These are phyloP conservation scores for Pholis gunnellus DNA, from an alignment of 2,113 vertebrate genomes.

Conservation along the genomic window DNA sequence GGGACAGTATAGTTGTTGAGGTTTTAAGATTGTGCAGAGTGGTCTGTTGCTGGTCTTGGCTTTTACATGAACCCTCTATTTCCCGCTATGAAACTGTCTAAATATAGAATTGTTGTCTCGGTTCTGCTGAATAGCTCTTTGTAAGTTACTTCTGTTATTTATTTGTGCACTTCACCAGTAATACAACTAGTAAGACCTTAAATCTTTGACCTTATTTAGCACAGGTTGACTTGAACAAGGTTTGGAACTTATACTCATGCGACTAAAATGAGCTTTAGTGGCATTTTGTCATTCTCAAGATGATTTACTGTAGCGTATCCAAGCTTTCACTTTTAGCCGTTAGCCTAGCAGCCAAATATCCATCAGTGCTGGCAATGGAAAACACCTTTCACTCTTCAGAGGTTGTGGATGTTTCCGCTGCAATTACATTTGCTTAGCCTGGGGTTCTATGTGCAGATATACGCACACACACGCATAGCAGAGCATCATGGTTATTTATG, in stretches of 20 bases:
- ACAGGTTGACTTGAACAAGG: background rate
- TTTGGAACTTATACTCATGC: background rate
- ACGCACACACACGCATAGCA: slow-evolving; percentile 22
- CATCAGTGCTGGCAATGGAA: slow-evolving; percentile 47
- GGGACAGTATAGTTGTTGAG: background rate
- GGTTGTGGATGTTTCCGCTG: slow-evolving; percentile 54
- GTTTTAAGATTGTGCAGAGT: background rate
- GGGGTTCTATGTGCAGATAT: slow-evolving; percentile 36
- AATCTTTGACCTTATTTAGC: background rate
- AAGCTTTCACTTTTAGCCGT: slow-evolving; percentile 41
- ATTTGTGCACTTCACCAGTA: background rate
- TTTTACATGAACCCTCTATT: background rate
- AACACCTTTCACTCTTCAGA: slow-evolving; percentile 53
- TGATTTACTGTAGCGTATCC: background rate
- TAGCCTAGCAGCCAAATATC: slow-evolving; percentile 31
- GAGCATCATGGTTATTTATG: slow-evolving; percentile 60
- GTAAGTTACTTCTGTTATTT: too few relatives aligned
- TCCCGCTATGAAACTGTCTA: background rate
- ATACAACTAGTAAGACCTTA: background rate
- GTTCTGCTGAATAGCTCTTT: too few relatives aligned
- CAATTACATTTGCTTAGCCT: slow-evolving; percentile 54
- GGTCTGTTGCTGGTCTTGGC: background rate
- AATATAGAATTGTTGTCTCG: background rate
- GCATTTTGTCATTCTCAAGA: background rate
- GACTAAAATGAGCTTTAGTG: background rate